phyloP scores from a whole-genome alignment of 2,797 vertebrate genomes.

The Sitta carolinensis region DNA sequence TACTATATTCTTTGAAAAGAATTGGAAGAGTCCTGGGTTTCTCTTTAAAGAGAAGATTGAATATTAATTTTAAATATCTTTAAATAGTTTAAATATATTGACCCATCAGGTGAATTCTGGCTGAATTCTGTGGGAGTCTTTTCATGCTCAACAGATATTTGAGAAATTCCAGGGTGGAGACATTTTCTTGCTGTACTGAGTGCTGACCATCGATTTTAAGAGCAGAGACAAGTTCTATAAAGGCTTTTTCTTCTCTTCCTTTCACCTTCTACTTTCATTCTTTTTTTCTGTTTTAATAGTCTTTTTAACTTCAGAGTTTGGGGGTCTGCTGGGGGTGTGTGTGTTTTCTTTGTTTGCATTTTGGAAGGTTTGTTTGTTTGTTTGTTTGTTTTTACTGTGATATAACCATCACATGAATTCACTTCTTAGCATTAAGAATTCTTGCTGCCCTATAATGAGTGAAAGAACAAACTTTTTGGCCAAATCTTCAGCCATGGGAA shows the following conservation, averaged over 20 bases:
- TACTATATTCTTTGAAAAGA: not conserved
- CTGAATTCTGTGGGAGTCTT: not conserved
- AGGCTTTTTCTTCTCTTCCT: not conserved
- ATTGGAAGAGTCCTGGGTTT: not conserved
- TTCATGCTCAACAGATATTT: not conserved
- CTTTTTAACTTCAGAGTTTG: not conserved
- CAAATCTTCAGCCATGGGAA: not conserved
- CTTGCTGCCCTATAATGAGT: not conserved
- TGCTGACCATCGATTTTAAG: not conserved
- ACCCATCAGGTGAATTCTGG: not conserved
- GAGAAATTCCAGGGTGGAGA: not conserved
- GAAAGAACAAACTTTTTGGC: not conserved
- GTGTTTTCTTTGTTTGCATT: not conserved
- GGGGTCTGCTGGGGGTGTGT: rapidly evolving
- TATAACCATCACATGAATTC: not conserved
- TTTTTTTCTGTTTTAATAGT: not conserved
- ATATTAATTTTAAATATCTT: not conserved
- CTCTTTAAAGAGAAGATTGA: not conserved
- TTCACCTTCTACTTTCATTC: not conserved
- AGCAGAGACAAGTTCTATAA: not conserved
- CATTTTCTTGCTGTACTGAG: not conserved
- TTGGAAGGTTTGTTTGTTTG: not conserved
- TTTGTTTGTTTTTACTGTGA: not conserved
- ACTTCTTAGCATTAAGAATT: not conserved
- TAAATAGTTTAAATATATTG: too few relatives aligned